Conservation (phyloP, 2,888 invertebrate genomes). For the Chymomyza procnemis region DNA sequence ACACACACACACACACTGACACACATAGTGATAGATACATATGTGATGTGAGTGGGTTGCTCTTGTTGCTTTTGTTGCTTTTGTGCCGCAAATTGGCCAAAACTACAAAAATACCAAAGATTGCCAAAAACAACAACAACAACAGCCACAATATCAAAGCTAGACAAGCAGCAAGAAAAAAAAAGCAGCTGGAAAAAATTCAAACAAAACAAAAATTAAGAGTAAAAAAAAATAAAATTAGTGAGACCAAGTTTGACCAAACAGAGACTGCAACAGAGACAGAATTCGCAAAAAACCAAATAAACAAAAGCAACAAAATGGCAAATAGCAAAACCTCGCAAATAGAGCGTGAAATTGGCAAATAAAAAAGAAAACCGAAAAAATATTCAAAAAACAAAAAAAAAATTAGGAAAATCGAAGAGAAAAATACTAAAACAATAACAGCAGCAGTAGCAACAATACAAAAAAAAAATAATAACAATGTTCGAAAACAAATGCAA, state of each 20-base stretch:
- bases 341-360: conserved; percentile 71
- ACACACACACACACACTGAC: conserved; percentile 10
- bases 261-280: conserved; percentile 27
- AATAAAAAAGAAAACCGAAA: conserved; percentile 19
- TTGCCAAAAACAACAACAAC: conserved; percentile 40
- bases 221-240: conserved; percentile 39
- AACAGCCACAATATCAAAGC: conserved; percentile 8
- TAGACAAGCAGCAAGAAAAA: not conserved
- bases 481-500: not conserved
- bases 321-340: conserved; percentile 66
- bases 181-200: conserved; percentile 10
- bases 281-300: conserved; percentile 28
- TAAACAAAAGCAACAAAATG: conserved; percentile 6
- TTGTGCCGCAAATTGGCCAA: conserved; percentile 68
- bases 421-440: not conserved
- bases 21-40: not conserved
- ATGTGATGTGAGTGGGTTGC: not conserved
- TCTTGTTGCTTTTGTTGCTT: conserved; percentile 21
- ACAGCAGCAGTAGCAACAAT: not conserved
- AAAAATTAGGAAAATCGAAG: not conserved
- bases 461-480: no score
- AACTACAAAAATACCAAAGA: conserved; percentile 70
- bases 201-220: conserved; percentile 44
- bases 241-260: not conserved
- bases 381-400: not conserved